These are phyloP conservation scores for Drosophila ironensis DNA, from an alignment of 1,140 invertebrate genomes.

Conservation along the genomic window DNA sequence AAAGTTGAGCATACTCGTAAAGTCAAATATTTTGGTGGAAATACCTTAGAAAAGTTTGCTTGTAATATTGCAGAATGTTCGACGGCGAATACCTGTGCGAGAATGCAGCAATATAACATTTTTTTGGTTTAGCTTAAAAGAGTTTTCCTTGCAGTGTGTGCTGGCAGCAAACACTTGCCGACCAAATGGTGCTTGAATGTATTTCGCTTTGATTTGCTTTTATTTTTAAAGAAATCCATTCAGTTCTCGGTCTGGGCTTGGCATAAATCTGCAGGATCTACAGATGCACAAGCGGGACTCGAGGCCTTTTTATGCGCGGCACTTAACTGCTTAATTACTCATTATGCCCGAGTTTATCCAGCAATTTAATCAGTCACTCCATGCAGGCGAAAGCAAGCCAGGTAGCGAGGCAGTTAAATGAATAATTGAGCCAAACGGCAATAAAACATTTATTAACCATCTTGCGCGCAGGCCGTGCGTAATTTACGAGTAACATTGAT, in stretches of 20 bases:
- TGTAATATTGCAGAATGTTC: no score
- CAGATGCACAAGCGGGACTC: background rate
- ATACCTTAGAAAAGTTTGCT: no score
- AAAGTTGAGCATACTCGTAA: no score
- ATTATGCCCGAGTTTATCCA: slow-evolving; percentile 36
- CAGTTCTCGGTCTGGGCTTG: slow-evolving; percentile 4
- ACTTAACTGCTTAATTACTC: slow-evolving; percentile 46
- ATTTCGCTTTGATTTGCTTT: slow-evolving; percentile 52
- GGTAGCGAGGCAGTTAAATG: slow-evolving; percentile 32
- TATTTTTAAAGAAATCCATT: slow-evolving; percentile 44
- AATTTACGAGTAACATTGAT: slow-evolving; percentile 24
- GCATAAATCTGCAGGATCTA: slow-evolving; percentile 41
- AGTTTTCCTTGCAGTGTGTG: no score
- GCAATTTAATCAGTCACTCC: slow-evolving; percentile 32
- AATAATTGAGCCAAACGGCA: slow-evolving; percentile 35
- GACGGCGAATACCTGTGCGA: no score
- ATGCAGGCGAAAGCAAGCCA: slow-evolving; percentile 16
- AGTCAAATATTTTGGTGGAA: no score
- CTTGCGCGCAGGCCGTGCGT: slow-evolving; percentile 1
- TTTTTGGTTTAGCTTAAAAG: no score
- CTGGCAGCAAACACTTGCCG: slow-evolving; percentile 37
- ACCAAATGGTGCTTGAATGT: slow-evolving; percentile 57
- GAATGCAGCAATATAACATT: no score
- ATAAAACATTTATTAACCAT: slow-evolving; percentile 46
- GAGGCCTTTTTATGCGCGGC: slow-evolving; percentile 29